Evolutionary conservation across 2,113 vertebrate species (phyloP), one percentile per base, ranked within the genome.

Genomic region (Empidonax traillii): DNA sequence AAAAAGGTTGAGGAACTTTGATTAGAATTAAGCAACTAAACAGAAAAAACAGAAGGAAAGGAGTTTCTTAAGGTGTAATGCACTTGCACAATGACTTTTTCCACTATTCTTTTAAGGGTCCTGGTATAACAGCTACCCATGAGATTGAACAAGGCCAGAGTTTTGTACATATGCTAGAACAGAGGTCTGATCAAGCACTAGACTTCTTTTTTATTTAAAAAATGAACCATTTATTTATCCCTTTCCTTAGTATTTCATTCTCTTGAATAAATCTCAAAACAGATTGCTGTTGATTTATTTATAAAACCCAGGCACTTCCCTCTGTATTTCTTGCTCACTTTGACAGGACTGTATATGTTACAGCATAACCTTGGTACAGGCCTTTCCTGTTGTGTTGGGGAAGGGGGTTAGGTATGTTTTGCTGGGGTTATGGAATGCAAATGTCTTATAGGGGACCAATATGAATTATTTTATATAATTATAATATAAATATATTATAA

Each of bases 301-400:
- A 14, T 61, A 73, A 91, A 89, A 10, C 9, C 3, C 21, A 47
- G 44, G 27, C 24, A 10, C 22, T 47, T 75, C 76, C 33, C 41
- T 49, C 35, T 33, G 18, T 19, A 10, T 56, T 82, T 75, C 56
- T 82, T 3, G 1, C 15, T 74, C 43, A 4, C 13, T 69, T 31
- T 73, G 59, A 10, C 44, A 17, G 2, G 2, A 56, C 6, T 0
- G 0, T 18, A 21, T 0, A 0, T 14, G 21, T 20, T 77, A 47
- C 12, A 71, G 37, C 56, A 43, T 0, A 0, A 12, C 11, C 30
- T 47, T 31, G 22, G 33, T 33, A 12, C 0, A 1, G 9, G 10
- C 6, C 11, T 63, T 59, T 66, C 39, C 33, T 49, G 19, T n/a
- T 27, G 8, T 19, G 3, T 6, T 66, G 33, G 31, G 23, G 14